A percentile compares a stretch with the other conserved stretches of the same genome.
Evolutionary conservation across 1,140 invertebrate species (phyloP).

Genomic region (Sweltsa coloradensis): DNA sequence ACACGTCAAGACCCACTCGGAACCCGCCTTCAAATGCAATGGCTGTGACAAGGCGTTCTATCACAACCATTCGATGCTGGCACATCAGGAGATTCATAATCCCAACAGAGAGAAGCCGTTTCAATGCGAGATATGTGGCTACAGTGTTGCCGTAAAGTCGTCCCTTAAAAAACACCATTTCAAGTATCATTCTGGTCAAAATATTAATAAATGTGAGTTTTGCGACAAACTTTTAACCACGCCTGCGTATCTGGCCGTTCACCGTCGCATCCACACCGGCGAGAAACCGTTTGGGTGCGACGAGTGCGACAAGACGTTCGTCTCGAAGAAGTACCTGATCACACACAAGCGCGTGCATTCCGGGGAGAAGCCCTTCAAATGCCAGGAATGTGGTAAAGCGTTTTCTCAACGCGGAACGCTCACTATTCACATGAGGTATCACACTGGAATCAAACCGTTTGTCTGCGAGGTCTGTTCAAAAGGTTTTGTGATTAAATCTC

Average conservation of each 20-base stretch:
- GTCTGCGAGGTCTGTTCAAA: conserved; percentile 53
- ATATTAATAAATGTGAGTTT: conserved; percentile 29
- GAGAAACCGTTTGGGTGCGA: conserved; percentile 5
- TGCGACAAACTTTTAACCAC: conserved; percentile 43
- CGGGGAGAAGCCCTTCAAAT: conserved; percentile 10
- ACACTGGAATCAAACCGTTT: conserved; percentile 48
- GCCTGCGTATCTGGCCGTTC: conserved; percentile 23
- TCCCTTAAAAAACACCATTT: neutral
- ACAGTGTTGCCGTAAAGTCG: neutral
- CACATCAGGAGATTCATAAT: too few species aligned
- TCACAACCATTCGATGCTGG: too few species aligned
- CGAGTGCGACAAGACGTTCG: conserved; percentile 1
- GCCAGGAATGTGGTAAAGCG: conserved; percentile 19
- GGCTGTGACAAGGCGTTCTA: too few species aligned
- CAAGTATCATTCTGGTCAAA: conserved; percentile 30
- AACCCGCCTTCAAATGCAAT: conserved; percentile 18
- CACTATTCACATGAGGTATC: conserved; percentile 25
- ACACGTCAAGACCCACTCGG: conserved; percentile 21
- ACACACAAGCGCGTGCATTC: conserved; percentile 5
- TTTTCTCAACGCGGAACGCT: conserved; percentile 32
- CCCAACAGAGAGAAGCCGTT: conserved; percentile 35
- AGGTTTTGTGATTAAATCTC: conserved; percentile 45
- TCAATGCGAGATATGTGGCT: conserved; percentile 39
- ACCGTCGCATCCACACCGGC: conserved; percentile 15
- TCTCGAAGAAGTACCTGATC: neutral